Conservation (phyloP, 2,113 vertebrate species). For the Stomatorhinus ivindoensis region DNA sequence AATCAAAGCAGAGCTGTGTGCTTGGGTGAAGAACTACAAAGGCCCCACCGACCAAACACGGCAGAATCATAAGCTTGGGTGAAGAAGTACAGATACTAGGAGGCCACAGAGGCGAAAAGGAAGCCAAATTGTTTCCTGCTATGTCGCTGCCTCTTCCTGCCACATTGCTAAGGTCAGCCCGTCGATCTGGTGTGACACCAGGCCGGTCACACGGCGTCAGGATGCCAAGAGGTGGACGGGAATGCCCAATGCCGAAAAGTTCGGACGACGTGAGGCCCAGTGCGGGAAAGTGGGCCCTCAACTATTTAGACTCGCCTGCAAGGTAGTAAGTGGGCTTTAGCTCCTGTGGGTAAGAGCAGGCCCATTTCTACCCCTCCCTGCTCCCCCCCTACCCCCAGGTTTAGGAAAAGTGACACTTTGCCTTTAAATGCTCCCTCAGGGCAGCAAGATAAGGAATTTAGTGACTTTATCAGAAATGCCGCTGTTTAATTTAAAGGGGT, state of each 20-base stretch:
- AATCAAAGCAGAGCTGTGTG: neutral
- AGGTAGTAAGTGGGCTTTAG: neutral
- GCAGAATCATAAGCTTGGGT: neutral
- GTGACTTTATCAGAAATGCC: constrained; percentile 99
- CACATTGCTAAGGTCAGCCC: neutral
- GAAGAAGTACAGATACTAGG: neutral
- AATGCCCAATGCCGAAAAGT: neutral
- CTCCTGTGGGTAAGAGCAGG: neutral
- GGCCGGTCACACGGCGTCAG: neutral
- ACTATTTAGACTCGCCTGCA: neutral
- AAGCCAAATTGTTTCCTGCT: neutral
- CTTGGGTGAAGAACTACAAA: neutral
- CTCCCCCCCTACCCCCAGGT: constrained; percentile 40
- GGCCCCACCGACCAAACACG: neutral
- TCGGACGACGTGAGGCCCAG: neutral
- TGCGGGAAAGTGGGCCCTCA: neutral
- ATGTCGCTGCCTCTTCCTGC: neutral
- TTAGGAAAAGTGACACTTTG: constrained; percentile 76
- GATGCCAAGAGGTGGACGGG: neutral
- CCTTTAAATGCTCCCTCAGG: constrained; percentile 85
- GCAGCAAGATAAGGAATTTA: constrained; percentile 96
- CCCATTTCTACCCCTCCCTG: too few species aligned
- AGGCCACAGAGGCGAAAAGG: neutral
- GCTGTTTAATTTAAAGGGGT: constrained; percentile 96
- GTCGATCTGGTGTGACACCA: neutral